Conservation (phyloP, 2,888 invertebrate genomes). For the Orgyia antiqua region DNA sequence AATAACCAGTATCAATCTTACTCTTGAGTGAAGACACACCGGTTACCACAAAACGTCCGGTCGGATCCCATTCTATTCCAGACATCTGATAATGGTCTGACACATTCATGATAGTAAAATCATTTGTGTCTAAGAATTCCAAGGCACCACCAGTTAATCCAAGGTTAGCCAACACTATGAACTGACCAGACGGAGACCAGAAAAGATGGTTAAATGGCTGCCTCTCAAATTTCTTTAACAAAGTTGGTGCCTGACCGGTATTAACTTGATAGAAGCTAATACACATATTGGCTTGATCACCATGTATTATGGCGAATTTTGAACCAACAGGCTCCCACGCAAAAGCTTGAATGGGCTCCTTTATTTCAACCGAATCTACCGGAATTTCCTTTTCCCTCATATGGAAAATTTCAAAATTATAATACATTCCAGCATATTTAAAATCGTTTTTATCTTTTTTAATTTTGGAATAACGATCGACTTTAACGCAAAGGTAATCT, state of each 20-base stretch:
- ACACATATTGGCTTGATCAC: slow-evolving; percentile 88
- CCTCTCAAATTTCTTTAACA: slow-evolving; percentile 93
- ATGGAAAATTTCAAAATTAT: slow-evolving; percentile 99
- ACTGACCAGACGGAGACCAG: slow-evolving; percentile 98
- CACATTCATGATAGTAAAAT: slow-evolving; percentile 96
- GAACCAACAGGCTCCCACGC: slow-evolving; percentile 99
- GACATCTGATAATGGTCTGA: slow-evolving; percentile 96
- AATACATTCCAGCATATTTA: slow-evolving; percentile 97
- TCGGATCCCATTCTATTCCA: slow-evolving; percentile 99
- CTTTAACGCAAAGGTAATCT: slow-evolving; percentile 97
- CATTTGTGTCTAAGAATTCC: slow-evolving; percentile 97
- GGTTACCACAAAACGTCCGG: slow-evolving; percentile 97
- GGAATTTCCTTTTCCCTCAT: slow-evolving; percentile 98
- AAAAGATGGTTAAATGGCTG: slow-evolving; percentile 94
- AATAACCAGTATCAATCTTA: slow-evolving; percentile 95
- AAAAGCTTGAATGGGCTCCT: slow-evolving; percentile 94
- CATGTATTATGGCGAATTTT: slow-evolving; percentile 98
- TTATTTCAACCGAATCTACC: slow-evolving; percentile 97
- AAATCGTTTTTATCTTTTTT: slow-evolving; percentile 95
- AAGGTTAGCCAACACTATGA: slow-evolving; percentile 94
- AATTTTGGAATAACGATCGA: slow-evolving; percentile 88
- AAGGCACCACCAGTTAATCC: slow-evolving; percentile 90
- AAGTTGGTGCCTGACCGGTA: slow-evolving; percentile 91
- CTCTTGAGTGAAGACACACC: slow-evolving; percentile 97
- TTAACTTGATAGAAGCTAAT: slow-evolving; percentile 95